A percentile compares a stretch with the other conserved stretches of the same genome.
Conservation (phyloP, 2,113 vertebrate species). For the Onychostruthus taczanowskii region DNA sequence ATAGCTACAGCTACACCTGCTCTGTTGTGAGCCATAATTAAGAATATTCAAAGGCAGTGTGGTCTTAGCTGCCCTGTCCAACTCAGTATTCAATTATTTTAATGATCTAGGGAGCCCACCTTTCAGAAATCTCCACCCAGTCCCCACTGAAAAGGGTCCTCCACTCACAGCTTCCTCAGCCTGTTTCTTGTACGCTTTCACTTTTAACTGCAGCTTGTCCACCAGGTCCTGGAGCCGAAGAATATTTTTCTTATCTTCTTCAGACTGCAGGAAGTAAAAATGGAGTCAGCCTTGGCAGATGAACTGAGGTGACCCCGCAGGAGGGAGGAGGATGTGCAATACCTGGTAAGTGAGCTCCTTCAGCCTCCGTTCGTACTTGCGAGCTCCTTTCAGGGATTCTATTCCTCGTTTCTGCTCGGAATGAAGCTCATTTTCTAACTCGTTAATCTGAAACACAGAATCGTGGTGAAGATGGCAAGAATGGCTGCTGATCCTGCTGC, state of each 20-base stretch:
- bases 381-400: constrained; percentile 76
- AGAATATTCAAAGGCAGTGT: not conserved
- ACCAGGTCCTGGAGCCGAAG: constrained; percentile 79
- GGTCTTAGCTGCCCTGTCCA: not conserved
- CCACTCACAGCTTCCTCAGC: constrained; percentile 87
- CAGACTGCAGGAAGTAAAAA: constrained; percentile 65
- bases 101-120: not conserved
- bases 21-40: not conserved
- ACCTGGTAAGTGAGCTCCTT: constrained; percentile 84
- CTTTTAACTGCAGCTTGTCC: constrained; percentile 88
- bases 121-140: constrained; percentile 66
- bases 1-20: not conserved
- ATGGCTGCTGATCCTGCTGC: not conserved
- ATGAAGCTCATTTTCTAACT: constrained; percentile 77
- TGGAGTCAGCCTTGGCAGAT: not conserved
- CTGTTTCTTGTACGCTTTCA: constrained; percentile 93
- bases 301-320: accelerated
- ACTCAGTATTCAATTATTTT: not conserved
- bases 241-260: constrained; percentile 84
- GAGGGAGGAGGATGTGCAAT: not conserved
- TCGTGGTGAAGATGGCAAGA: not conserved
- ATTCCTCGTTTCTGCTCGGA: constrained; percentile 76
- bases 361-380: constrained; percentile 79
- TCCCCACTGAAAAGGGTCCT: constrained; percentile 26
- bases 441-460: constrained; percentile 72